Base-by-base conservation (phyloP, 2,113 vertebrate species). In the Dissostichus mawsoni region DNA sequence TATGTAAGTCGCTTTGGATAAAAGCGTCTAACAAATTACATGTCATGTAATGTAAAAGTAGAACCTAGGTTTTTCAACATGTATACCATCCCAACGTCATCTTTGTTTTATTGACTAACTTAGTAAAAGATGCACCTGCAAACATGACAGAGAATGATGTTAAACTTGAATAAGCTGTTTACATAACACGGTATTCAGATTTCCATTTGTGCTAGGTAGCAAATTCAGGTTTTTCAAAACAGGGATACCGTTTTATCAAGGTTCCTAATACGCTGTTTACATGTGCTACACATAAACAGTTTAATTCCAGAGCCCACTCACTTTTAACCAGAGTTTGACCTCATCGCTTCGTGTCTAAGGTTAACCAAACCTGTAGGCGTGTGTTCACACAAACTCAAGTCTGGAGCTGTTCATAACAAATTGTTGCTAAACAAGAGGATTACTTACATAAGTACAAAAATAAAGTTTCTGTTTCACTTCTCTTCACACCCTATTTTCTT, bases 301-400 rank as follows among this genome's bases (percentile, higher is more conserved):
- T 29, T 16, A 20, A 25, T 50, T 11, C 11, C 7, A 13, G n/a
- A 20, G 11, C 3, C 1, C 36, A 41, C 23, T 53, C 41, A 8
- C 7, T 61, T 62, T 74, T 4, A 41, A 62, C 62, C 50, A 8
- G 16, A 62, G 50, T 62, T 72, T 67, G 64, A 72, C 57, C 33
- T 41, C 45, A 16, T 62, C 11, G 11, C 20, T 44, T 66, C 33
- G 67, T 25, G 13, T 55, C 3, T 36, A 13, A 29, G 0, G 33
- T 51, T 66, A 48, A 23, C 11, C n/a, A 65, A 69, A 76, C 17
- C 14, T 2, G 13, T 69, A 23, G 45, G 36, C 11, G 13, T 69
- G 16, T 55, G 14, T 58, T 64, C n/a, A 64, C 58, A 41, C 59
- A n/a, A 6, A 56, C n/a, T 58, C 11, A 57, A 12, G 4, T 44